Evolutionary conservation across 2,113 vertebrate species (phyloP).

Genomic region (Clarias batrachus): DNA sequence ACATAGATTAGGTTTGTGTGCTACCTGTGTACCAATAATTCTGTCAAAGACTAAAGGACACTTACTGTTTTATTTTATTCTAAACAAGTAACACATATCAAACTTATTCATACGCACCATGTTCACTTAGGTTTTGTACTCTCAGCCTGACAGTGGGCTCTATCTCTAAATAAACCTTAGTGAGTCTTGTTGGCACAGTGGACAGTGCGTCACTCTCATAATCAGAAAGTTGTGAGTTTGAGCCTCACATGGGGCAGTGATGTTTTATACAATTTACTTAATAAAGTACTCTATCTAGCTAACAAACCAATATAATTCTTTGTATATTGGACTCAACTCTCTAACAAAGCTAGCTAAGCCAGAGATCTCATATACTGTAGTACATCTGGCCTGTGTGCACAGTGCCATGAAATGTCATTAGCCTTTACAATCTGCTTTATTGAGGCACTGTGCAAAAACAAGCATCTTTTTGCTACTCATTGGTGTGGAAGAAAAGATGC

Average conservation of each 20-base stretch:
- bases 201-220: too few species aligned
- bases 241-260: too few species aligned
- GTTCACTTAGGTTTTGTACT: not conserved
- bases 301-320: too few species aligned
- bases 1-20: not conserved
- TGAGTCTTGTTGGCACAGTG: too few species aligned
- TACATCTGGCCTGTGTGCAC: conserved; percentile 69
- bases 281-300: too few species aligned
- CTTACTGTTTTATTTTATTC: not conserved
- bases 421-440: conserved; percentile 67
- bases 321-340: conserved; percentile 5
- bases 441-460: conserved; percentile 53
- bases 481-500: conserved; percentile 65
- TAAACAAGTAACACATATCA: not conserved
- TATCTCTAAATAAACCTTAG: not conserved
- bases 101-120: not conserved
- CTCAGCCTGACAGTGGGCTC: not conserved
- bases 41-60: not conserved
- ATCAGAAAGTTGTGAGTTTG: too few species aligned
- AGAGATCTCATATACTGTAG: conserved; percentile 52
- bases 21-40: not conserved
- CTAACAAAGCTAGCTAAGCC: conserved; percentile 8
- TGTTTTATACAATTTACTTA: too few species aligned
- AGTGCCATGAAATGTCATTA: conserved; percentile 65
- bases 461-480: conserved; percentile 50